phyloP scores from a whole-genome alignment of 1,140 invertebrate species.

The Dufourea novaeangliae region DNA sequence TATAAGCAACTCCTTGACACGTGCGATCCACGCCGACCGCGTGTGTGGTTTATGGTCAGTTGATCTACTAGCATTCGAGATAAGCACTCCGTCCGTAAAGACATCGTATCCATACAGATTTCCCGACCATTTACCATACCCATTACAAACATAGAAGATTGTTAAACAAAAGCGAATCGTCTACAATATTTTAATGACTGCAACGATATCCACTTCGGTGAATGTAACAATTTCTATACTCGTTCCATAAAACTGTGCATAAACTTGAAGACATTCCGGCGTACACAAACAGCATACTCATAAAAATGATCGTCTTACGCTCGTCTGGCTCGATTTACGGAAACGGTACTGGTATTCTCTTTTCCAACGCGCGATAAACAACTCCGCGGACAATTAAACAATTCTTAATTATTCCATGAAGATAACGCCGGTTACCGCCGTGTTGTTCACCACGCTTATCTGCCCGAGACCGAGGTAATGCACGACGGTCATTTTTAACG shows the following conservation, averaged over 20 bases:
- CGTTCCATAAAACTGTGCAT: no score
- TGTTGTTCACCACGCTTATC: conserved; percentile 50
- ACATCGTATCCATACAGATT: conserved; percentile 4
- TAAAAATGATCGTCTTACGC: no score
- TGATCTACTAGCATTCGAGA: conserved; percentile 37
- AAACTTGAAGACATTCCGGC: no score
- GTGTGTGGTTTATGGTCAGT: conserved; percentile 58
- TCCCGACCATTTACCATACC: no score
- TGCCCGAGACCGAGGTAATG: conserved; percentile 21
- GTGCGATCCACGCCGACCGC: conserved; percentile 48
- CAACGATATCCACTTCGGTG: no score
- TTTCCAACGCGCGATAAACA: conserved; percentile 41
- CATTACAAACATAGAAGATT: no score
- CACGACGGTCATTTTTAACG: conserved; percentile 41
- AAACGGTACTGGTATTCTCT: conserved; percentile 33
- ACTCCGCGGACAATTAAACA: conserved; percentile 56
- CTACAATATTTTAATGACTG: no score
- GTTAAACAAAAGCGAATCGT: no score
- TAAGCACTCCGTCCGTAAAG: conserved; percentile 41
- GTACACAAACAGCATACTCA: no score
- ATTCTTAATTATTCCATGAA: conserved; percentile 64
- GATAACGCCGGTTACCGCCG: conserved; percentile 50
- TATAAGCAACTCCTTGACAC: conserved; percentile 37
- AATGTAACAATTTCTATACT: no score
- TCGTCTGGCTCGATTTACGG: conserved; percentile 12